These are phyloP conservation scores for Sciurus niger DNA, from an alignment of 2,113 vertebrate genomes.

Conservation along the genomic window DNA sequence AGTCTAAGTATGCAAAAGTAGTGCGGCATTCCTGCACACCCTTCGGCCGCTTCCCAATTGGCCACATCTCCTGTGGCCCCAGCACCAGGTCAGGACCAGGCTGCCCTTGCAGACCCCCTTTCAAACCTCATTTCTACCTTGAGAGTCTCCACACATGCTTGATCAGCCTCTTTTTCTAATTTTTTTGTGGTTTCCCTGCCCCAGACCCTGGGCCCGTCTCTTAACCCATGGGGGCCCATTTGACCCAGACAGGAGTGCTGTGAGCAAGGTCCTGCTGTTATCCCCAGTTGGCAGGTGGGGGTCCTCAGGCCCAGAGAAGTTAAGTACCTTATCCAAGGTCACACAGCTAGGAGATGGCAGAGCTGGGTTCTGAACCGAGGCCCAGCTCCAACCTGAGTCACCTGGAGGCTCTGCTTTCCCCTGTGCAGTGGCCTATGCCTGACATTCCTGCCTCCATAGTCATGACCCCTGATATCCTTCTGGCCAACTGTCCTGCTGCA, in stretches of 20 bases:
- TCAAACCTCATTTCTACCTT: fast-evolving
- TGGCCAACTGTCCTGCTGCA: not conserved
- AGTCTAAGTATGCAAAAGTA: not conserved
- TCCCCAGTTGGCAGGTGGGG: not conserved
- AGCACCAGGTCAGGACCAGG: not conserved
- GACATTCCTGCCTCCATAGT: not conserved
- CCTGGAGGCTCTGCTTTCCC: not conserved
- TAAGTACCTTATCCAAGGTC: not conserved
- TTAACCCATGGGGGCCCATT: not conserved
- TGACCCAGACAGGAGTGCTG: not conserved
- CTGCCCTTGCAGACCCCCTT: not conserved
- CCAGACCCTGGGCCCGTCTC: fast-evolving
- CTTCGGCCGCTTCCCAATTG: too few relatives aligned
- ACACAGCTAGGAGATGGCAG: not conserved
- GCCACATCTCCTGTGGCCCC: fast-evolving
- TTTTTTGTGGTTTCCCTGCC: not conserved
- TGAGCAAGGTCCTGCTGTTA: not conserved
- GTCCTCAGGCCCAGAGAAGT: not conserved
- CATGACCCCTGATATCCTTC: not conserved
- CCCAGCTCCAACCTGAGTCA: fast-evolving
- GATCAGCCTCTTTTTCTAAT: not conserved
- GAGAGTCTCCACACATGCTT: fast-evolving
- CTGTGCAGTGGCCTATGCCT: fast-evolving
- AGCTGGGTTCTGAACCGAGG: not conserved
- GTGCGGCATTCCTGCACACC: not conserved